Evolutionary conservation across 2,797 vertebrate species (phyloP).

Genomic region (Bovichtus variegatus): DNA sequence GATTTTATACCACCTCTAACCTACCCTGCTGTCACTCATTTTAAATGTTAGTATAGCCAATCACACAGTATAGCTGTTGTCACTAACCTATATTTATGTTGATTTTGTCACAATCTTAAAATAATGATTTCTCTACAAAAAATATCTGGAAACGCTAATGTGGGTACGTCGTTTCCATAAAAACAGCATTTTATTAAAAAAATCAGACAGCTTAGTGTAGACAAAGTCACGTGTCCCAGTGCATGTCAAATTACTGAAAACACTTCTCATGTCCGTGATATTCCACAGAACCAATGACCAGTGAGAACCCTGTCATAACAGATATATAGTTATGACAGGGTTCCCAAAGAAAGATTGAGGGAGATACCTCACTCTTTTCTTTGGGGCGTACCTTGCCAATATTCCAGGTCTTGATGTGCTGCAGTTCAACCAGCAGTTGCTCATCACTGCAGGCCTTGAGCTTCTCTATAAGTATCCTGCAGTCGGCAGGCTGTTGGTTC

Average conservation of each 20-base stretch:
- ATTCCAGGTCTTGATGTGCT: slow-evolving; percentile 99
- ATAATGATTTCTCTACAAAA: too few species aligned
- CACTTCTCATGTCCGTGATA: background rate
- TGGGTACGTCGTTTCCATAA: background rate
- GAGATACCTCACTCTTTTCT: background rate
- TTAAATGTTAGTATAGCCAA: background rate
- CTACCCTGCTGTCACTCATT: background rate
- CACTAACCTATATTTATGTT: background rate
- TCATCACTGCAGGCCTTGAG: slow-evolving; percentile 96
- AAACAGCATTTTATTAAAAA: background rate
- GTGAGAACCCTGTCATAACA: background rate
- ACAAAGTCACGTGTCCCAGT: background rate
- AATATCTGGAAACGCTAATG: background rate
- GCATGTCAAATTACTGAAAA: background rate
- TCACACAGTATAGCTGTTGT: background rate
- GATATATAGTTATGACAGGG: background rate
- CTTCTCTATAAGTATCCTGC: slow-evolving; percentile 97
- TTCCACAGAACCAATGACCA: background rate
- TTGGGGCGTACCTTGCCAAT: slow-evolving; percentile 92
- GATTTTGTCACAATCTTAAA: too few species aligned
- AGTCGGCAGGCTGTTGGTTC: slow-evolving; percentile 92
- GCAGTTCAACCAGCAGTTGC: slow-evolving; percentile 94
- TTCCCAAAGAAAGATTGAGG: background rate
- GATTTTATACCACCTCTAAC: background rate
- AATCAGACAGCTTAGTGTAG: background rate